These are phyloP conservation scores for Unio pictorum DNA, from an alignment of 2,888 invertebrate species.

Conservation along the genomic window DNA sequence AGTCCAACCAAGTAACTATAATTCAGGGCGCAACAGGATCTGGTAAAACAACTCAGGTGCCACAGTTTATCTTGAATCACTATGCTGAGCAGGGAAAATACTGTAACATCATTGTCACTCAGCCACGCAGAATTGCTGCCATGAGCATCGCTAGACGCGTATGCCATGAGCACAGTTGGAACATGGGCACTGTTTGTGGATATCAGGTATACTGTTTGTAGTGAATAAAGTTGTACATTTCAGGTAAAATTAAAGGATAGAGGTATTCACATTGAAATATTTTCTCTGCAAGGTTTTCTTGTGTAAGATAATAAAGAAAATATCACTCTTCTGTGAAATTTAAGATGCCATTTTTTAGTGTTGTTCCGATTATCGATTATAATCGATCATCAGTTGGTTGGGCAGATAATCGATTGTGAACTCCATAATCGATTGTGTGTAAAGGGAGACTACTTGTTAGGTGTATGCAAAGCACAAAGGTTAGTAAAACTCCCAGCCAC, in stretches of 20 bases:
- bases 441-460: too few relatives aligned
- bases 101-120: slow-evolving; percentile 91
- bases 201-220: slow-evolving; percentile 82
- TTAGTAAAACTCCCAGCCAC: too few relatives aligned
- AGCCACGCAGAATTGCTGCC: slow-evolving; percentile 94
- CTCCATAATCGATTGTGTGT: too few relatives aligned
- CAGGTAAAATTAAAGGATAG: background rate
- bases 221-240: background rate
- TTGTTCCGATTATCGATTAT: too few relatives aligned
- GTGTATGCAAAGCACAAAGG: too few relatives aligned
- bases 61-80: slow-evolving; percentile 92
- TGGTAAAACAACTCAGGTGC: slow-evolving; percentile 92
- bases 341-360: too few relatives aligned
- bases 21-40: slow-evolving; percentile 96
- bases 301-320: too few relatives aligned
- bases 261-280: background rate
- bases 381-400: too few relatives aligned
- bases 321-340: too few relatives aligned
- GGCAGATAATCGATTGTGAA: too few relatives aligned
- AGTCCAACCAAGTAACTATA: slow-evolving; percentile 86
- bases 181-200: slow-evolving; percentile 86
- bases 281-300: background rate
- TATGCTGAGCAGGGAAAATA: slow-evolving; percentile 76
- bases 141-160: slow-evolving; percentile 90
- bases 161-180: slow-evolving; percentile 87